phyloP scores from a whole-genome alignment of 2,797 vertebrate genomes.

The Sebastes wilsoni region DNA sequence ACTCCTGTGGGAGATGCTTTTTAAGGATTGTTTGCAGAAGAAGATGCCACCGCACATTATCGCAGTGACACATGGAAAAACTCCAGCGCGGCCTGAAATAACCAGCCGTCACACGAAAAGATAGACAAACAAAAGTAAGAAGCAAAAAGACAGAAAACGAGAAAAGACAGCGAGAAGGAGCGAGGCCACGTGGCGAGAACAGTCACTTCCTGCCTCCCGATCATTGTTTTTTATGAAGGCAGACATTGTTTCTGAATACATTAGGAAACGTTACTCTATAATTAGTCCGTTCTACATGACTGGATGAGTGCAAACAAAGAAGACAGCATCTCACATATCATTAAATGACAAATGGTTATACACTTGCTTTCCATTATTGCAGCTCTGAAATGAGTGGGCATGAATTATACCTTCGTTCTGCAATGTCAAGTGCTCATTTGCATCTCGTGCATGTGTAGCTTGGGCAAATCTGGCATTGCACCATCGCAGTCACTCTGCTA shows the following conservation, averaged over 20 bases:
- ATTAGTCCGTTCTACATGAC: slow-evolving; percentile 61
- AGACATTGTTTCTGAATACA: slow-evolving; percentile 66
- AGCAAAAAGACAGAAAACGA: background rate
- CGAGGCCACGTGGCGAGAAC: slow-evolving; percentile 14
- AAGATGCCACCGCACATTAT: slow-evolving; percentile 51
- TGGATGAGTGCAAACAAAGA: slow-evolving; percentile 59
- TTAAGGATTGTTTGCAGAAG: slow-evolving; percentile 51
- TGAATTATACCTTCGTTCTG: slow-evolving; percentile 28
- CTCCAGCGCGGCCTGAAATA: slow-evolving; percentile 40
- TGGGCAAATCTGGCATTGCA: slow-evolving; percentile 2
- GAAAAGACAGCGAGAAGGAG: slow-evolving; percentile 1
- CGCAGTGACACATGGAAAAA: slow-evolving; percentile 51
- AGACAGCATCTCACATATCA: slow-evolving; percentile 41
- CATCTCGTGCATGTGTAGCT: background rate
- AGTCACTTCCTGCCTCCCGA: slow-evolving; percentile 48
- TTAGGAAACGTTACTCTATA: slow-evolving; percentile 61
- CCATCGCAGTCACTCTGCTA: background rate
- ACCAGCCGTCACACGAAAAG: slow-evolving; percentile 24
- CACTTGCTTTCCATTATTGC: slow-evolving; percentile 38
- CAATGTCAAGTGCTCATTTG: slow-evolving; percentile 38
- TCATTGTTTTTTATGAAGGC: slow-evolving; percentile 53
- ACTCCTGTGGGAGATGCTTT: slow-evolving; percentile 48
- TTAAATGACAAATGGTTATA: slow-evolving; percentile 49
- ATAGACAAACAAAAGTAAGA: slow-evolving; percentile 28
- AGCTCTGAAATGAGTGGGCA: slow-evolving; percentile 33